Percentiles rank a stretch among this genome's conserved stretches.
These are phyloP conservation scores for Protobothrops flavoviridis DNA, from an alignment of 2,113 vertebrate genomes.

Conservation along the genomic window DNA sequence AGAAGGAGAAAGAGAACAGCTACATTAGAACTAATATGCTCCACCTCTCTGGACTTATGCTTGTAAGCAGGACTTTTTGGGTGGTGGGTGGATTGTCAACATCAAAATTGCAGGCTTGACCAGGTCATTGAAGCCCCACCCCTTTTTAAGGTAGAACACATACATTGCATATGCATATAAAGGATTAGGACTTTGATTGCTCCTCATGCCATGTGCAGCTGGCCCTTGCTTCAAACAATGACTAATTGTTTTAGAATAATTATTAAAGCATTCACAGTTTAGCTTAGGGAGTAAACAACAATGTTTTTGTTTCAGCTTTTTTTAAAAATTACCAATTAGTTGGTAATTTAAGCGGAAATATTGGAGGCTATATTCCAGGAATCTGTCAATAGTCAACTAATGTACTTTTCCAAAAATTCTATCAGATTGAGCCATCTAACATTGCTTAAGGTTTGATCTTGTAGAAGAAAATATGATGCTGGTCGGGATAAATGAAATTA, in stretches of 20 bases:
- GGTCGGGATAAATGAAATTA: background rate
- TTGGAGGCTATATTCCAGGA: background rate
- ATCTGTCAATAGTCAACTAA: background rate
- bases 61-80: background rate
- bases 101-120: background rate
- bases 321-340: no score
- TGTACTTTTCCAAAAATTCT: background rate
- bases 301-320: background rate
- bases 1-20: background rate
- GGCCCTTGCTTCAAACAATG: background rate
- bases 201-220: background rate
- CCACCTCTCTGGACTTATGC: background rate
- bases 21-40: background rate
- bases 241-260: background rate
- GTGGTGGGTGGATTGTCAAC: background rate
- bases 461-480: background rate
- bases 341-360: background rate
- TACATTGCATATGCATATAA: background rate
- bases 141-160: background rate
- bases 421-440: background rate
- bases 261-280: background rate
- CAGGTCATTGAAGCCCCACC: background rate
- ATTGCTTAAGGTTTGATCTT: background rate
- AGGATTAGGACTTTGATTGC: background rate
- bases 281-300: background rate